Percentiles rank a stretch among this genome's conserved stretches.
Evolutionary conservation across 2,113 vertebrate genomes (phyloP).

Genomic region (Pseudopodoces humilis): DNA sequence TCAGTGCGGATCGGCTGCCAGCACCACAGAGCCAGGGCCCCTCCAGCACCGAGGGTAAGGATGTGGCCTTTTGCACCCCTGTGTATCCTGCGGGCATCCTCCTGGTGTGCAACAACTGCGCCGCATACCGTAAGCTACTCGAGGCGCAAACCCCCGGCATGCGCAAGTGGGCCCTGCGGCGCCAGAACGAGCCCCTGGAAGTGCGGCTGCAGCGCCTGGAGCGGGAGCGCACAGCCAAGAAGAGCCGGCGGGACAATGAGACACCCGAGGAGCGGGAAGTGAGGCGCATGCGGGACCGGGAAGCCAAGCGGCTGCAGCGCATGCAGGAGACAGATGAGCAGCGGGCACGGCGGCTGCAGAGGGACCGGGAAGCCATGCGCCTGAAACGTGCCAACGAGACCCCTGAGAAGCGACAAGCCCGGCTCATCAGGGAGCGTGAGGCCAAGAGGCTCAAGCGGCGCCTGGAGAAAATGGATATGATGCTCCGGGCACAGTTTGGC

Average conservation of each 20-base stretch:
- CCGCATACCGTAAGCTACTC: constrained; percentile 89
- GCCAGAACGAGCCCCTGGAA: constrained; percentile 91
- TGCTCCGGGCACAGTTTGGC: constrained; percentile 93
- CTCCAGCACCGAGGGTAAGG: constrained; percentile 64
- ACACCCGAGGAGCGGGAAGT: constrained; percentile 88
- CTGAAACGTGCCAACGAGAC: constrained; percentile 93
- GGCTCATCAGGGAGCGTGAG: constrained; percentile 92
- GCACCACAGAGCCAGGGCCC: constrained; percentile 73
- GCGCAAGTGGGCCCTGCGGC: constrained; percentile 88
- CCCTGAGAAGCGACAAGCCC: constrained; percentile 92
- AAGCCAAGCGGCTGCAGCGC: constrained; percentile 94
- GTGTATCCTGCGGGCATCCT: constrained; percentile 92
- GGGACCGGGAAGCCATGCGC: constrained; percentile 95
- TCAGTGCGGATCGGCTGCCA: constrained; percentile 80
- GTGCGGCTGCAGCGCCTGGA: constrained; percentile 89
- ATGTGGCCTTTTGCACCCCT: constrained; percentile 76
- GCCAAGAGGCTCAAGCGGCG: constrained; percentile 94
- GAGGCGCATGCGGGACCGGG: constrained; percentile 89
- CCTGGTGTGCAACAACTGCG: constrained; percentile 94
- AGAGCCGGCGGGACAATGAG: constrained; percentile 92
- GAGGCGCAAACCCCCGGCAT: constrained; percentile 82
- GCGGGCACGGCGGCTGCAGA: constrained; percentile 87
- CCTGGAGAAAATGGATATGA: constrained; percentile 96
- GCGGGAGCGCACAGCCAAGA: constrained; percentile 94
- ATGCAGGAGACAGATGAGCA: constrained; percentile 96